Evolutionary conservation across 2,888 invertebrate genomes (phyloP).

Genomic region (Willowsia nigromaculata): DNA sequence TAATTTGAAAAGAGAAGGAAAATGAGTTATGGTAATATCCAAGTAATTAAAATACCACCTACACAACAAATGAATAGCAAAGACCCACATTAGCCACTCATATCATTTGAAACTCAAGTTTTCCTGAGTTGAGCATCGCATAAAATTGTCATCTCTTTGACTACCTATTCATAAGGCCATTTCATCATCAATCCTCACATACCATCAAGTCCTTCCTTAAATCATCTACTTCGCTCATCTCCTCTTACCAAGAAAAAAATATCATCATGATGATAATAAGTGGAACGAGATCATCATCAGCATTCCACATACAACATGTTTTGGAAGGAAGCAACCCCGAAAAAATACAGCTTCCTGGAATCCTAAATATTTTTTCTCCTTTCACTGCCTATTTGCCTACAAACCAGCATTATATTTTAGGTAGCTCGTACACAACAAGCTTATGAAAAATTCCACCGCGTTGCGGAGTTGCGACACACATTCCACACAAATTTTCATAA

Average conservation of each 20-base stretch:
- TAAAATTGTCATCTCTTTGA: background rate
- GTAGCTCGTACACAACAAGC: background rate
- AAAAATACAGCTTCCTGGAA: background rate
- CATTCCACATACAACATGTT: background rate
- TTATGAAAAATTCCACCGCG: background rate
- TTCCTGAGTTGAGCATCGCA: too few relatives aligned
- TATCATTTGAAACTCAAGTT: too few relatives aligned
- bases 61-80: too few relatives aligned
- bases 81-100: too few relatives aligned
- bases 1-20: too few relatives aligned
- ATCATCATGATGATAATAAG: background rate
- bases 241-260: background rate
- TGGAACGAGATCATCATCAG: background rate
- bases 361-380: background rate
- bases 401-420: too few relatives aligned
- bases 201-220: background rate
- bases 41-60: too few relatives aligned
- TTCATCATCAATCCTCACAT: background rate
- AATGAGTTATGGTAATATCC: too few relatives aligned
- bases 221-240: too few relatives aligned
- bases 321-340: background rate
- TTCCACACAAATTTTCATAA: too few relatives aligned
- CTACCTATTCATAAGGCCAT: background rate
- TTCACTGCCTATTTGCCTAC: background rate
- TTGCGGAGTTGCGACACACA: too few relatives aligned